These are phyloP conservation scores for Sebastes melanostomus DNA, from an alignment of 2,797 vertebrate species.

Conservation along the genomic window DNA sequence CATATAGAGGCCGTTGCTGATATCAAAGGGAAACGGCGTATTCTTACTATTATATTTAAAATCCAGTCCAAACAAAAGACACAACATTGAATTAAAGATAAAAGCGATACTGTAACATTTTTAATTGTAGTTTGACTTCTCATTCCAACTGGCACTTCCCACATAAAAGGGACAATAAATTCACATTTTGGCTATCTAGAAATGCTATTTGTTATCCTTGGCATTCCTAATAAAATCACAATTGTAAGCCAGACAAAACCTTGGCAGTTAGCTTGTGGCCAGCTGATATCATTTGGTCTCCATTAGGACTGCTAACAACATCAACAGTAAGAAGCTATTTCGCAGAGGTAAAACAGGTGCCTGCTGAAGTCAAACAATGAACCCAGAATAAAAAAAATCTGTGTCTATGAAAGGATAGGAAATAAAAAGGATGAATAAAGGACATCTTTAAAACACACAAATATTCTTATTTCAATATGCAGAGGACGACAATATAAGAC, in stretches of 20 bases:
- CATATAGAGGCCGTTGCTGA: conserved; percentile 49
- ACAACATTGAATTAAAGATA: conserved; percentile 44
- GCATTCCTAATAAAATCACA: conserved; percentile 46
- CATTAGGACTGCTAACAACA: conserved; percentile 41
- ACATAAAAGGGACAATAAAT: conserved; percentile 55
- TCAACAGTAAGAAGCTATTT: conserved; percentile 23
- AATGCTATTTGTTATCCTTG: conserved; percentile 36
- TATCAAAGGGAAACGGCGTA: conserved; percentile 42
- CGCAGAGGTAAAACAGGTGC: conserved; percentile 43
- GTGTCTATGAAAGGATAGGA: conserved; percentile 16
- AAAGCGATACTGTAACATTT: conserved; percentile 42
- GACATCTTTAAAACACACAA: conserved; percentile 31
- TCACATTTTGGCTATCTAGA: conserved; percentile 63
- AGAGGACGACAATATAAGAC: conserved; percentile 58
- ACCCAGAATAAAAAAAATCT: conserved; percentile 9
- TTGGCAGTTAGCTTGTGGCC: conserved; percentile 36
- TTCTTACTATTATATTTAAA: conserved; percentile 47
- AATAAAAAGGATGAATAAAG: conserved; percentile 30
- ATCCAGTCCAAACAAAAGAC: conserved; percentile 38
- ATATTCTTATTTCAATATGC: conserved; percentile 22
- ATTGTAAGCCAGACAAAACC: conserved; percentile 41
- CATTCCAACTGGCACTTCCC: conserved; percentile 61
- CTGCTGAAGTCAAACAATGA: conserved; percentile 36
- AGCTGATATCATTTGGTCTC: conserved; percentile 66
- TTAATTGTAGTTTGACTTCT: conserved; percentile 47